These are phyloP conservation scores for Sander vitreus DNA, from an alignment of 2,113 vertebrate genomes.

Conservation along the genomic window DNA sequence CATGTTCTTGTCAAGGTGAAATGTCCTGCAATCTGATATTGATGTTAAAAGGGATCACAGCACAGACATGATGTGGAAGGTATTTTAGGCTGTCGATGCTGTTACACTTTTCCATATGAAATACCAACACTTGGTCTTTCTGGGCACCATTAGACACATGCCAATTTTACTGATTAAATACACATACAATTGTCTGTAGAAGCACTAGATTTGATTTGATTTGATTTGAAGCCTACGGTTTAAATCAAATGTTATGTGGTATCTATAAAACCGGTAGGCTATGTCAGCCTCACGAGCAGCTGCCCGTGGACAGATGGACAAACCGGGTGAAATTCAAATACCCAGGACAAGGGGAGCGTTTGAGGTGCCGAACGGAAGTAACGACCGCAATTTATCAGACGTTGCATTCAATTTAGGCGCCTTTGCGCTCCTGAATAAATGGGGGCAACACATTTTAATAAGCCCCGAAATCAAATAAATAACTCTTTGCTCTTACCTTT, in stretches of 20 bases:
- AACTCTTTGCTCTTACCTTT: constrained; percentile 53
- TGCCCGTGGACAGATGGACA: constrained; percentile 3
- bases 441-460: background rate
- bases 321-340: constrained; percentile 34
- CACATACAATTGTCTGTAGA: background rate
- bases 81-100: background rate
- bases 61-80: background rate
- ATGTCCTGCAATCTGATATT: background rate
- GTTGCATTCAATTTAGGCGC: constrained; percentile 12
- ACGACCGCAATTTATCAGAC: background rate
- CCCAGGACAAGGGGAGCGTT: background rate
- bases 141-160: too few relatives aligned
- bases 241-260: background rate
- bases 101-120: background rate
- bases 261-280: constrained; percentile 39
- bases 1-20: background rate
- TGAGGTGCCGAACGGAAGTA: background rate
- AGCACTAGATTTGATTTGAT: too few relatives aligned
- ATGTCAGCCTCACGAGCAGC: background rate
- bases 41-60: background rate
- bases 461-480: accelerated
- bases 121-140: background rate
- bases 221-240: too few relatives aligned
- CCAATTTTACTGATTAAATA: background rate
- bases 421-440: background rate